Percentiles rank a stretch among this genome's conserved stretches.
phyloP scores from a whole-genome alignment of 2,888 invertebrate species.

The Drosophila nr. fundita region DNA sequence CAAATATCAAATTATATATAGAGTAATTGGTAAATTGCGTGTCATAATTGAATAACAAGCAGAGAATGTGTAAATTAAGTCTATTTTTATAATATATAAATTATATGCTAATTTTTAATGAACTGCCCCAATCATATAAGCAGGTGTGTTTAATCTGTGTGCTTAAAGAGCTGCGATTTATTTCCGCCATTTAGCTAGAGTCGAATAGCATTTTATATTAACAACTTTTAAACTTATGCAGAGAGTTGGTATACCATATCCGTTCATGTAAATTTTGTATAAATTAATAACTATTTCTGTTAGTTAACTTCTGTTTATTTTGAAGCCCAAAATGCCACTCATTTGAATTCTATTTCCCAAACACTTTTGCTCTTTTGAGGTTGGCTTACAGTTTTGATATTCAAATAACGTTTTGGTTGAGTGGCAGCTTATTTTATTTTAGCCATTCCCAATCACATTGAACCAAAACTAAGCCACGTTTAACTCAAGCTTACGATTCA shows the following conservation, averaged over 20 bases:
- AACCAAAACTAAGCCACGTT: not conserved
- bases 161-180: not conserved
- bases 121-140: not conserved
- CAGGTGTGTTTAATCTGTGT: not conserved
- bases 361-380: not conserved
- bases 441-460: not conserved
- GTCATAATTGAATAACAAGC: conserved; percentile 10
- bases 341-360: not conserved
- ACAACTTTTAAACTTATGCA: not conserved
- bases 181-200: not conserved
- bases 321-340: not conserved
- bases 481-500: not conserved
- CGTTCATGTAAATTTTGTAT: not conserved
- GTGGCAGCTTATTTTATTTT: not conserved
- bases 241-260: not conserved
- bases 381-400: not conserved
- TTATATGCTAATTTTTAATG: not conserved
- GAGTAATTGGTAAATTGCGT: conserved; percentile 21
- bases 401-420: not conserved
- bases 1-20: conserved; percentile 15
- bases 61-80: not conserved
- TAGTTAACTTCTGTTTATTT: not conserved
- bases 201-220: not conserved
- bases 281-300: not conserved
- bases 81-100: not conserved